A percentile compares a stretch with the other conserved stretches of the same genome.
These are phyloP conservation scores for Coptodon rendalli DNA, from an alignment of 2,113 vertebrate genomes.

Conservation along the genomic window DNA sequence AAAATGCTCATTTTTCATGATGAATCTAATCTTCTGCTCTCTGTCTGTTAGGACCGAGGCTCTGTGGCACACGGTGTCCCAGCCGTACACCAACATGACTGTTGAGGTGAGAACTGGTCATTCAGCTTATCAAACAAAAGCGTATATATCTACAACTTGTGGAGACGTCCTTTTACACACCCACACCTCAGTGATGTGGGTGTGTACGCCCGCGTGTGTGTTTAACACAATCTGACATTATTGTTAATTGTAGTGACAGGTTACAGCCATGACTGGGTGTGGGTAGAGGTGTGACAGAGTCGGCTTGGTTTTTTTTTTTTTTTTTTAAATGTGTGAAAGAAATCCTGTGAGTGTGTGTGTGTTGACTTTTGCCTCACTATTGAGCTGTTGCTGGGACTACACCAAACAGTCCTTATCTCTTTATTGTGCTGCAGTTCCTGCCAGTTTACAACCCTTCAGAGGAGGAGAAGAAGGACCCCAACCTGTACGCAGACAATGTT, in stretches of 20 bases:
- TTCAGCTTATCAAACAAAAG: background rate
- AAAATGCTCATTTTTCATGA: background rate
- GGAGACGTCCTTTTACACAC: background rate
- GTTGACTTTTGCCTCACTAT: background rate
- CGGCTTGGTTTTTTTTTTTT: no score
- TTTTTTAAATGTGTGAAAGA: background rate
- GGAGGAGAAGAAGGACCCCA: slow-evolving; percentile 78
- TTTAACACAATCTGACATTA: background rate
- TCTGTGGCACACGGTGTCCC: slow-evolving; percentile 81
- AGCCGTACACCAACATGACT: slow-evolving; percentile 79
- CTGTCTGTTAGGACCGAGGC: slow-evolving; percentile 54
- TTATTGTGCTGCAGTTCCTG: slow-evolving; percentile 72
- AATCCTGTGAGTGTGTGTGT: background rate
- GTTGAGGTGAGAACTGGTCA: slow-evolving; percentile 75
- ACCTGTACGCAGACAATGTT: slow-evolving; percentile 82
- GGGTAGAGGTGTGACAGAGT: background rate
- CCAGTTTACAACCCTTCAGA: slow-evolving; percentile 81
- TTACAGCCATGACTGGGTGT: background rate
- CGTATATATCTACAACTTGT: background rate
- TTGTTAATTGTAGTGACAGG: background rate
- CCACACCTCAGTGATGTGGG: background rate
- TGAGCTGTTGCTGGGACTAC: background rate
- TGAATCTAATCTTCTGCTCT: background rate
- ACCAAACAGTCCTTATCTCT: background rate
- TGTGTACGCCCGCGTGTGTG: background rate